Conservation (phyloP, 2,113 vertebrate genomes). For the Heliornis fulica region DNA sequence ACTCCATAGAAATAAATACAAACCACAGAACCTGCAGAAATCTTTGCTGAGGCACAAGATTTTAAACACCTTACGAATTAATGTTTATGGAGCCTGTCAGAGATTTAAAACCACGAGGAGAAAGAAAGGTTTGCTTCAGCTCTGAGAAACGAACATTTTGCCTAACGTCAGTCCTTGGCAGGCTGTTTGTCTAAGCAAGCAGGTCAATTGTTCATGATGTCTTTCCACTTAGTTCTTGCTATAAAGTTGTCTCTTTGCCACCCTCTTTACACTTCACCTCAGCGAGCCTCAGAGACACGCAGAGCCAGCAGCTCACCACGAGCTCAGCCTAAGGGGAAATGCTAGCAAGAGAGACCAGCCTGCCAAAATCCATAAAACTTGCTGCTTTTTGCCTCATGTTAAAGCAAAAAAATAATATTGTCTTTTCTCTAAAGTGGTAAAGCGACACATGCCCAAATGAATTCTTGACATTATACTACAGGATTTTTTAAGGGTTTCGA, state of each 20-base stretch:
- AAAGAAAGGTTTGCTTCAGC: conserved; percentile 34
- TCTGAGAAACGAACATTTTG: conserved; percentile 2
- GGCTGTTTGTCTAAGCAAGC: conserved; percentile 38
- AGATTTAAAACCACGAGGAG: conserved; percentile 26
- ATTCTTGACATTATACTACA: not conserved
- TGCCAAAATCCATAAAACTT: conserved; percentile 47
- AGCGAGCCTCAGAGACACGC: not conserved
- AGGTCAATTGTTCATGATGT: not conserved
- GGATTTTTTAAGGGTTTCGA: not conserved
- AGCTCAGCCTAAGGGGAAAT: not conserved
- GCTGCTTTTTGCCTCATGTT: conserved; percentile 28
- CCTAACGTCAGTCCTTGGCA: not conserved
- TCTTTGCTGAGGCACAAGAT: not conserved
- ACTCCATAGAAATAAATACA: conserved; percentile 19
- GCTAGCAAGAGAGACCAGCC: not conserved
- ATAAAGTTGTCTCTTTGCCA: conserved; percentile 18
- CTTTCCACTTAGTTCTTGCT: not conserved
- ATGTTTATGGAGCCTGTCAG: conserved; percentile 46
- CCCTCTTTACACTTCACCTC: not conserved
- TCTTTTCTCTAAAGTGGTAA: conserved; percentile 46
- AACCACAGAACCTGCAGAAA: conserved; percentile 25
- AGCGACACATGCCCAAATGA: not conserved
- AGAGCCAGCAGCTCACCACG: not conserved
- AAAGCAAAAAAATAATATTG: conserved; percentile 43
- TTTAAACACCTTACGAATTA: conserved; percentile 42